Evolutionary conservation across 1,140 invertebrate genomes (phyloP).

Genomic region (Euwallacea fornicatus): DNA sequence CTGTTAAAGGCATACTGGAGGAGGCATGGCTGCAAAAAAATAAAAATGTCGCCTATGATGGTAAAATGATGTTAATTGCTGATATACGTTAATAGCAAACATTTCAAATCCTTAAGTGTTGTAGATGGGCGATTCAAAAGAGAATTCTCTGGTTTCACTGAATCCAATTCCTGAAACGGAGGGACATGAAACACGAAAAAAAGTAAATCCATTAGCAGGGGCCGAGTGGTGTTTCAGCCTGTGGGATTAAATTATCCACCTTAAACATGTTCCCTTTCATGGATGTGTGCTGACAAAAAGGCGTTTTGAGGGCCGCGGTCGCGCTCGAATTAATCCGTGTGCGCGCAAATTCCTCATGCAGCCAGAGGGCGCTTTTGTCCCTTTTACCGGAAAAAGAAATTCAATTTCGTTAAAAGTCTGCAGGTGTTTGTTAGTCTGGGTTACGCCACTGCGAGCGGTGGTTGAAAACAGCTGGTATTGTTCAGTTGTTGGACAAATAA

Average conservation of each 20-base stretch:
- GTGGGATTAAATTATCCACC: slow-evolving; percentile 19
- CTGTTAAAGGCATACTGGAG: too few relatives aligned
- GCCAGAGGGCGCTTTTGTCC: not conserved
- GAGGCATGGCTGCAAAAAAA: too few relatives aligned
- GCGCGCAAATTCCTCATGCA: slow-evolving; percentile 9
- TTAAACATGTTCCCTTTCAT: slow-evolving; percentile 20
- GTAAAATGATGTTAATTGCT: too few relatives aligned
- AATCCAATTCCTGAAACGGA: not conserved
- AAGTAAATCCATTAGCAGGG: slow-evolving; percentile 14
- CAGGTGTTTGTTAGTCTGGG: not conserved
- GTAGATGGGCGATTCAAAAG: too few relatives aligned
- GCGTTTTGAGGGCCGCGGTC: slow-evolving; percentile 12
- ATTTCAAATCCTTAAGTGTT: too few relatives aligned
- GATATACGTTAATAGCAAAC: too few relatives aligned
- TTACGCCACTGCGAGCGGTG: not conserved
- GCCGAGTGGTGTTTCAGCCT: slow-evolving; percentile 9
- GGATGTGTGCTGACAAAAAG: slow-evolving; percentile 17
- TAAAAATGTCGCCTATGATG: too few relatives aligned
- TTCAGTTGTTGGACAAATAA: slow-evolving; percentile 5
- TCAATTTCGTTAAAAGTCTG: slow-evolving; percentile 1
- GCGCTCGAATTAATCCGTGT: slow-evolving; percentile 12
- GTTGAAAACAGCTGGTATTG: slow-evolving; percentile 1
- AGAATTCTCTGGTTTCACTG: too few relatives aligned
- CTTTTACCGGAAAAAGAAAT: not conserved
- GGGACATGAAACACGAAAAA: slow-evolving; percentile 2